phyloP scores from a whole-genome alignment of 1,140 invertebrate species.

The Zeugodacus cucurbitae region DNA sequence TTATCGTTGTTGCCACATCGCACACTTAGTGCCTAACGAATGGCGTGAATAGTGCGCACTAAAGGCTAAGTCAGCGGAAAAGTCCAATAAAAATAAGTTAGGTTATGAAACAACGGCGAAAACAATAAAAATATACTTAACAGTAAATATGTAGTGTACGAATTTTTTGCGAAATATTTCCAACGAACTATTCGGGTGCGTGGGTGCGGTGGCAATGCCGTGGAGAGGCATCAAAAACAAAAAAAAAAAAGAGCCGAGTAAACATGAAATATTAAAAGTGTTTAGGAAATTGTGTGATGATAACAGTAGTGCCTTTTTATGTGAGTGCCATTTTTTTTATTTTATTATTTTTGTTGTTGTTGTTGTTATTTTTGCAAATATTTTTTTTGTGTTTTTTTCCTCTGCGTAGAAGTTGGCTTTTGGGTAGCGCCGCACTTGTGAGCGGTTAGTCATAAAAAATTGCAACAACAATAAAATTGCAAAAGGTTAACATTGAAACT shows the following conservation, averaged over 20 bases:
- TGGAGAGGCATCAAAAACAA: neutral
- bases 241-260: neutral
- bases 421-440: neutral
- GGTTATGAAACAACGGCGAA: neutral
- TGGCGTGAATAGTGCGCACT: constrained; percentile 20
- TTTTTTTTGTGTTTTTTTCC: neutral
- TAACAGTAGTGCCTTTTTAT: constrained; percentile 27
- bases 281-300: constrained; percentile 37
- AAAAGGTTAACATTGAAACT: neutral
- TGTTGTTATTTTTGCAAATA: neutral
- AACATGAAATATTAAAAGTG: constrained; percentile 34
- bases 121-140: constrained; percentile 37
- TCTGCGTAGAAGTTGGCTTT: neutral
- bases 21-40: constrained; percentile 22
- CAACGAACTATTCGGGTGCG: neutral
- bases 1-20: neutral
- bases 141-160: neutral
- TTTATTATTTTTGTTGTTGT: too few species aligned
- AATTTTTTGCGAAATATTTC: neutral
- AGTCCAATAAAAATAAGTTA: neutral
- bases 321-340: neutral
- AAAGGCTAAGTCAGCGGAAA: constrained; percentile 34
- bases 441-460: neutral
- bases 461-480: neutral
- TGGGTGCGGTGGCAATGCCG: neutral